phyloP scores from a whole-genome alignment of 2,888 invertebrate species.

The Laspeyria flexula region DNA sequence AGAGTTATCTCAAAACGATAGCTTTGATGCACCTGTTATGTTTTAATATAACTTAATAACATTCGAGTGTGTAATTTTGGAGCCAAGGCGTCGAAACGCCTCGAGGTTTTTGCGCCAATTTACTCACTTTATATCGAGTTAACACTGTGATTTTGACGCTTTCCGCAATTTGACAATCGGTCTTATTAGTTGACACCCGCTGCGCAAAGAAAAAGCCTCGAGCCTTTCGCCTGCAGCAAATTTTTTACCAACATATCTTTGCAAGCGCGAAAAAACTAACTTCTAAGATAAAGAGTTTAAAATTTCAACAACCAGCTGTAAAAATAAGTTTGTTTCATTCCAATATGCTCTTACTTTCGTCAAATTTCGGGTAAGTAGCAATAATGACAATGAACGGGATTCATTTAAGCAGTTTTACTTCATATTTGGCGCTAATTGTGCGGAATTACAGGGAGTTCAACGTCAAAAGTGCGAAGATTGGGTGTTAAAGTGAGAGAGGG shows the following conservation, averaged over 20 bases:
- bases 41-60: slow-evolving; percentile 27
- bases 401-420: slow-evolving; percentile 46
- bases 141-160: slow-evolving; percentile 31
- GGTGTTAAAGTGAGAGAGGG: slow-evolving; percentile 65
- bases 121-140: slow-evolving; percentile 14
- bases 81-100: slow-evolving; percentile 15
- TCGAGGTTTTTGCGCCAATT: slow-evolving; percentile 29
- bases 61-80: slow-evolving; percentile 21
- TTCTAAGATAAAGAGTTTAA: neutral
- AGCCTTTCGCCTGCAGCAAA: slow-evolving; percentile 20
- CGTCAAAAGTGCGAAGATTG: slow-evolving; percentile 74
- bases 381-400: slow-evolving; percentile 35
- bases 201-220: slow-evolving; percentile 15
- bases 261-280: slow-evolving; percentile 10
- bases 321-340: slow-evolving; percentile 22
- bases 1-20: slow-evolving; percentile 4
- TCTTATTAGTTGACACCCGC: slow-evolving; percentile 29
- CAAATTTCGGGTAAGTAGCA: slow-evolving; percentile 22
- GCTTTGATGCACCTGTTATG: slow-evolving; percentile 24
- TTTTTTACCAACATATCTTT: slow-evolving; percentile 9
- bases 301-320: slow-evolving; percentile 8
- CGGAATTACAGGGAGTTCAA: slow-evolving; percentile 67
- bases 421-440: slow-evolving; percentile 61
- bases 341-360: slow-evolving; percentile 32
- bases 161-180: slow-evolving; percentile 41